phyloP scores from a whole-genome alignment of 1,140 invertebrate species.

The Wasmannia auropunctata region DNA sequence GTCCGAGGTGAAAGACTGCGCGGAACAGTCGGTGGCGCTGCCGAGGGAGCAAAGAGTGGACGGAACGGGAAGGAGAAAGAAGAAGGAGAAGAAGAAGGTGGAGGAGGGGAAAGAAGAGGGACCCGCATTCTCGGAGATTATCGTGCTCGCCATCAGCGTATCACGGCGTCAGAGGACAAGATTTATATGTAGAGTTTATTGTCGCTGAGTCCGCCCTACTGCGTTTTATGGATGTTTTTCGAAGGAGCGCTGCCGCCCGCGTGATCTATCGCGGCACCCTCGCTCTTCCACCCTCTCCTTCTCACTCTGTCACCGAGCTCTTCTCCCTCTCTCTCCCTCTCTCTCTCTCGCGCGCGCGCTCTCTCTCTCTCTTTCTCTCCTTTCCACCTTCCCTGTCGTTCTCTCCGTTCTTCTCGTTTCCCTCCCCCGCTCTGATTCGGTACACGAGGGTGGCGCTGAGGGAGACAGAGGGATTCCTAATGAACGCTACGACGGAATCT shows the following conservation, averaged over 20 bases:
- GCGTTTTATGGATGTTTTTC: constrained; percentile 86
- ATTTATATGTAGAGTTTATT: constrained; percentile 86
- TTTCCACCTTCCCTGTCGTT: too few relatives aligned
- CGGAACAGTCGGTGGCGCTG: constrained; percentile 29
- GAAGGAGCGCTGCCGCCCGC: constrained; percentile 84
- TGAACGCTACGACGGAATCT: constrained; percentile 79
- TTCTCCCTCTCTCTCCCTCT: constrained; percentile 55
- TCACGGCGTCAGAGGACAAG: constrained; percentile 85
- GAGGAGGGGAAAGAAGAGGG: constrained; percentile 71
- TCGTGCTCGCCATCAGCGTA: constrained; percentile 86
- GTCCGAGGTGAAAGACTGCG: constrained; percentile 56
- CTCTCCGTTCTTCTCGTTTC: too few relatives aligned
- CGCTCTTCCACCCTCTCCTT: constrained; percentile 68
- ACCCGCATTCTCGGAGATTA: constrained; percentile 86
- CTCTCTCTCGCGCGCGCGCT: constrained; percentile 2
- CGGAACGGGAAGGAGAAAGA: constrained; percentile 53
- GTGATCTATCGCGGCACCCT: constrained; percentile 84
- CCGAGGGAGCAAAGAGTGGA: constrained; percentile 47
- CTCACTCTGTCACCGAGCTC: constrained; percentile 60
- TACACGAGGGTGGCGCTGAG: constrained; percentile 72
- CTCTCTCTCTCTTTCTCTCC: constrained; percentile 23
- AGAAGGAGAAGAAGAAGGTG: constrained; percentile 31
- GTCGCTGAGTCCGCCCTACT: constrained; percentile 86
- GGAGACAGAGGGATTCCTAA: constrained; percentile 79
- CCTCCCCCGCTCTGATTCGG: constrained; percentile 63